Percentiles rank a stretch among this genome's conserved stretches.
These are phyloP conservation scores for Ypsolopha sequella DNA, from an alignment of 2,888 invertebrate genomes.

Conservation along the genomic window DNA sequence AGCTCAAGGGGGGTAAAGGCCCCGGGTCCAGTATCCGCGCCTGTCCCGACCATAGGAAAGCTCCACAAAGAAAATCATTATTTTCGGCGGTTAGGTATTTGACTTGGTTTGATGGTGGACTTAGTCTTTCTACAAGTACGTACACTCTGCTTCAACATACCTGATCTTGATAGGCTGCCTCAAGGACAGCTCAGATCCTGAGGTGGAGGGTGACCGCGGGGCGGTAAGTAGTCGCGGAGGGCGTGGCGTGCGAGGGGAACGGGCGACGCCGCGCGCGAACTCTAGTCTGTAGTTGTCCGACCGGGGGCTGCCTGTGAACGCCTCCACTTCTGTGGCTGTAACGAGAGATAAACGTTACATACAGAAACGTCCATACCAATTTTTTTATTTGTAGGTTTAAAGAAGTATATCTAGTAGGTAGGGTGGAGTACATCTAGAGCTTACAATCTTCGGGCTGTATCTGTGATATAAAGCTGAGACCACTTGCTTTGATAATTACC, in stretches of 20 bases:
- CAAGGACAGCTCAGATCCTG: constrained; percentile 54
- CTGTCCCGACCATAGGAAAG: too few relatives aligned
- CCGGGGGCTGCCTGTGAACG: constrained; percentile 57
- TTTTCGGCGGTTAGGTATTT: not conserved
- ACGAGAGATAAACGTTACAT: not conserved
- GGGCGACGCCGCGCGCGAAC: constrained; percentile 76
- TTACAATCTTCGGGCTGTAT: too few relatives aligned
- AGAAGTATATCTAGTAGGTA: too few relatives aligned
- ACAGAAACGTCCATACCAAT: too few relatives aligned
- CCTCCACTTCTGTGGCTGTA: constrained; percentile 35
- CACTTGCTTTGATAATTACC: too few relatives aligned
- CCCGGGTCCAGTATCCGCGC: too few relatives aligned
- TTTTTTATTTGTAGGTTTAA: too few relatives aligned
- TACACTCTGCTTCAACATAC: constrained; percentile 16
- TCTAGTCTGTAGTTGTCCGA: constrained; percentile 79
- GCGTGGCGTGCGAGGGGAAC: constrained; percentile 45
- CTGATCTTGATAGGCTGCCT: constrained; percentile 56
- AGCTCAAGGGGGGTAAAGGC: too few relatives aligned
- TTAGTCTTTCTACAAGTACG: not conserved
- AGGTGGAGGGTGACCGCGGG: constrained; percentile 41
- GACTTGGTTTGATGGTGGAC: not conserved
- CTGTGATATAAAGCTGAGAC: too few relatives aligned
- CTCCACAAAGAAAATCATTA: too few relatives aligned
- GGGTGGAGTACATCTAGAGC: too few relatives aligned
- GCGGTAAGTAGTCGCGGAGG: constrained; percentile 48